These are phyloP conservation scores for Synaphobranchus kaupii DNA, from an alignment of 2,797 vertebrate genomes.

Conservation along the genomic window DNA sequence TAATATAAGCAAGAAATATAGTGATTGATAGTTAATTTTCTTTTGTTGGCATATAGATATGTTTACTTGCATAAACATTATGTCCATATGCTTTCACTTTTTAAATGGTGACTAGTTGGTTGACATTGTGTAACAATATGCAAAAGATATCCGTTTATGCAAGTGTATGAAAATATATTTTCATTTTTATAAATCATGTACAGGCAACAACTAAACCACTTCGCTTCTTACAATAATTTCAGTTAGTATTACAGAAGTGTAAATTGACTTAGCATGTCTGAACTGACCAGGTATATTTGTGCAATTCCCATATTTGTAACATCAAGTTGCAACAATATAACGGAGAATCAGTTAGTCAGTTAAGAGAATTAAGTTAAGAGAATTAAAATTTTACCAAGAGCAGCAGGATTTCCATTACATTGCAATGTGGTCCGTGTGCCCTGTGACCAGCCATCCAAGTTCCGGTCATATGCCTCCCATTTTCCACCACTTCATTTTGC, in stretches of 20 bases:
- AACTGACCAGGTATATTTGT: background rate
- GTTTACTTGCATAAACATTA: too few species aligned
- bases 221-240: background rate
- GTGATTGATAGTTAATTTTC: background rate
- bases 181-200: background rate
- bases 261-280: background rate
- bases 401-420: background rate
- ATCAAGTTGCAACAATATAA: background rate
- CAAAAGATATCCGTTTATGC: too few species aligned
- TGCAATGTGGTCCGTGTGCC: background rate
- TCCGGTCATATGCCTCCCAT: slow-evolving; percentile 10
- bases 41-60: background rate
- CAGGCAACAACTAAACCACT: background rate
- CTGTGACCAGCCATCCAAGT: background rate
- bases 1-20: background rate
- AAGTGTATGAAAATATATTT: too few species aligned
- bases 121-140: background rate
- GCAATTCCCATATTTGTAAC: background rate
- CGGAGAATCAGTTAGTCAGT: background rate
- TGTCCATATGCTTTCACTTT: background rate
- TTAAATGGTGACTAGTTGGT: background rate
- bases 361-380: background rate
- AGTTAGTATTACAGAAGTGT: background rate
- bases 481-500: slow-evolving; percentile 38
- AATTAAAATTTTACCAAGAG: background rate